Conservation (phyloP, 1,140 invertebrate species). For the Nasonia vitripennis region DNA sequence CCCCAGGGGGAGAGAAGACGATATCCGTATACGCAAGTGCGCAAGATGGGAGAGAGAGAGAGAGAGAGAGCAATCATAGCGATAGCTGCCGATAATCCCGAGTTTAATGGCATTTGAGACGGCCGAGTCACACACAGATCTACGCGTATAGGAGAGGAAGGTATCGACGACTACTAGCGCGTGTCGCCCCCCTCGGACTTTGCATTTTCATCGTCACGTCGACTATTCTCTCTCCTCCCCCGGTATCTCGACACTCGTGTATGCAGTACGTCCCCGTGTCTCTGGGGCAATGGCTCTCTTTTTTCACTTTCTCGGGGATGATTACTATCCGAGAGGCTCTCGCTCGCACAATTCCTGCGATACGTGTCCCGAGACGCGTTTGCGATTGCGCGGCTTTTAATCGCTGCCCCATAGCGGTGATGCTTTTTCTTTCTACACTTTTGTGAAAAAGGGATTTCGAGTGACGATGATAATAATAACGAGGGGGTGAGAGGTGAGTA, state of each 20-base stretch:
- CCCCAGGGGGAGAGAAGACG: background rate
- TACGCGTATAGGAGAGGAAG: background rate
- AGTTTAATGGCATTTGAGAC: conserved; percentile 50
- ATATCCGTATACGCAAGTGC: conserved; percentile 3
- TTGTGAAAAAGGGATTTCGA: background rate
- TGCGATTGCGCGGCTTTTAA: no score
- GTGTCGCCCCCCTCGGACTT: conserved; percentile 33
- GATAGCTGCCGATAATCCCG: conserved; percentile 52
- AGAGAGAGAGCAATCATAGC: conserved; percentile 46
- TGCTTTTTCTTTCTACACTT: background rate
- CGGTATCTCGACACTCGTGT: conserved; percentile 6
- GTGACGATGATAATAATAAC: background rate
- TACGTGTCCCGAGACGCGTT: no score
- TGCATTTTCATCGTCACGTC: conserved; percentile 51
- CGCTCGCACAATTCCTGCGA: no score
- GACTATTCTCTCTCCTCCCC: background rate
- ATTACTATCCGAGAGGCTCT: conserved; percentile 12
- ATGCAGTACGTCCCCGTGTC: background rate
- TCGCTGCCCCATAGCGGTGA: no score
- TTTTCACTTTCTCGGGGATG: conserved; percentile 26
- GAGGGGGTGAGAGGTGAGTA: background rate
- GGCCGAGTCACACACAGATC: background rate
- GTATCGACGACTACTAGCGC: background rate
- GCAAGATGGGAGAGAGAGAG: conserved; percentile 15
- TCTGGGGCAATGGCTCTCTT: conserved; percentile 26